A percentile compares a stretch with the other conserved stretches of the same genome.
These are phyloP conservation scores for Dinocampus coccinellae DNA, from an alignment of 2,888 invertebrate genomes.

Conservation along the genomic window DNA sequence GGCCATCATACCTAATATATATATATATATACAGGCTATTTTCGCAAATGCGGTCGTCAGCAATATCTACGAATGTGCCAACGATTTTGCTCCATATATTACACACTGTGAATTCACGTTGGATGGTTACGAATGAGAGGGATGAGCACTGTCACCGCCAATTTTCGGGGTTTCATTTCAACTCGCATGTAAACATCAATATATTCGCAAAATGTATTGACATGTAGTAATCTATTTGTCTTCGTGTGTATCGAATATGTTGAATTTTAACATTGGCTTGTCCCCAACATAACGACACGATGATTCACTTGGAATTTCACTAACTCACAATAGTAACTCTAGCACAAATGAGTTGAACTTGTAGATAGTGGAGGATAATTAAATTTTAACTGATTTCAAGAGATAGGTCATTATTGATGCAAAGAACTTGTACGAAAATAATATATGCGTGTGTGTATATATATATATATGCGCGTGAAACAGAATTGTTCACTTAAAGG, in stretches of 20 bases:
- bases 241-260: not conserved
- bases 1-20: not conserved
- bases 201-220: not conserved
- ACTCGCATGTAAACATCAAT: no score
- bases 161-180: not conserved
- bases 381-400: not conserved
- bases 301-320: constrained; percentile 19
- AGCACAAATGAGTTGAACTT: not conserved
- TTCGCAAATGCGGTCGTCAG: not conserved
- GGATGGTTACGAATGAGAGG: constrained; percentile 17
- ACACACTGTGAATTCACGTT: not conserved
- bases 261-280: not conserved
- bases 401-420: not conserved
- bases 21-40: not conserved
- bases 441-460: not conserved
- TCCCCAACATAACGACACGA: constrained; percentile 2
- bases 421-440: not conserved
- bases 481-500: constrained; percentile 5
- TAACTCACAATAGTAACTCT: not conserved
- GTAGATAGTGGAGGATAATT: not conserved
- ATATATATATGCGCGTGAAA: not conserved
- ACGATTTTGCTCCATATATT: not conserved
- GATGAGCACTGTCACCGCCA: not conserved
- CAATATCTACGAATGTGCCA: not conserved
- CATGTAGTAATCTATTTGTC: not conserved